Evolutionary conservation across 2,797 vertebrate genomes (phyloP).

Genomic region (Gambelia wislizenii): DNA sequence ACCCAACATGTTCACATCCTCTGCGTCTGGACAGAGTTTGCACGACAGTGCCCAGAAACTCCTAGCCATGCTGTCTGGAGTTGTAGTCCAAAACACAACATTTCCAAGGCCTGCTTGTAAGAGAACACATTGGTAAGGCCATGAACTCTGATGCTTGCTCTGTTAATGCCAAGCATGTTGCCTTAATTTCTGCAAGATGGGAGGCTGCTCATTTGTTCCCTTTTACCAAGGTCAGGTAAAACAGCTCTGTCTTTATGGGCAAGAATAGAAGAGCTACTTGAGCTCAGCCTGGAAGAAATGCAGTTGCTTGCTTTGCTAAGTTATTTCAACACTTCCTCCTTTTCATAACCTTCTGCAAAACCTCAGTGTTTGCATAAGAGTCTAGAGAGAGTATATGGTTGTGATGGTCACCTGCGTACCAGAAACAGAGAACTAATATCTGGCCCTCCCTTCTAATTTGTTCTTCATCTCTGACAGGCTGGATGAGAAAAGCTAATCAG

Average conservation of each 20-base stretch:
- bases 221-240: conserved; percentile 30
- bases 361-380: conserved; percentile 31
- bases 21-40: background rate
- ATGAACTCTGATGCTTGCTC: background rate
- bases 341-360: conserved; percentile 35
- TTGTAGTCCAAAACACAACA: no score
- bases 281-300: conserved; percentile 19
- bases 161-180: background rate
- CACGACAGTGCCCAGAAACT: background rate
- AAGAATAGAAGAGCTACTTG: conserved; percentile 29
- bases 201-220: background rate
- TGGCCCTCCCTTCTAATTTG: background rate
- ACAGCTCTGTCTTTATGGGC: conserved; percentile 25
- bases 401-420: conserved; percentile 8
- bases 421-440: conserved; percentile 13
- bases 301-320: conserved; percentile 31
- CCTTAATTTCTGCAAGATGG: background rate
- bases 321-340: conserved; percentile 41
- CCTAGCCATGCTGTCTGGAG: background rate
- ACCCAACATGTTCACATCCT: background rate
- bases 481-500: background rate
- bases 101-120: no score
- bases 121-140: background rate
- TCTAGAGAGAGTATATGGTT: background rate
- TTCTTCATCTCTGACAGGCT: background rate